Base-by-base conservation (phyloP, 2,113 vertebrate genomes). In the Cryptotis parvus region DNA sequence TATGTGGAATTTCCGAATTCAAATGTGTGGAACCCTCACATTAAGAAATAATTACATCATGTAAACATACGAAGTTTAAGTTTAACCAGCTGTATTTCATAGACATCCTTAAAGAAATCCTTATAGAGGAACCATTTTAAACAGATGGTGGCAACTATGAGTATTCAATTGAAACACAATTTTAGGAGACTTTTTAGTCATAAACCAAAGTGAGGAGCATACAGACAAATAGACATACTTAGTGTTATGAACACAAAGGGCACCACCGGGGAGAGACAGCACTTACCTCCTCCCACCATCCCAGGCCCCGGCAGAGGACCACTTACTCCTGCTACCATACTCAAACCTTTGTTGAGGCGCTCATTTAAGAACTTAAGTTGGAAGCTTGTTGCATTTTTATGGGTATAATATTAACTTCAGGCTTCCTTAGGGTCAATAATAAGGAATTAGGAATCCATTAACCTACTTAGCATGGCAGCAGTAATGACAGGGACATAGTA, bases 261-360 rank as follows among this genome's bases (percentile, higher is more conserved):
- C 45, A 16, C 2, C 10, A 10, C 11, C 3, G 14, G 31, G 6
- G 4, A 61, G 43, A 58, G 31, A 11, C 9, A 33, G 49, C 31
- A 93, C 89, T 92, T 72, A 82, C 75, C 69, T 91, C 72, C 29
- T 58, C 83, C 89, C 86, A 82, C 87, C 41, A 85, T 39, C 52
- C 87, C 20, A 74, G 29, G 8, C 24, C 31, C 72, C 33, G 27
- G 9, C 58, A 35, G n/a, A 86, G 70, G 45, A 10, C 70, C 69
- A 81, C 18, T 61, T 87, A 65, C n/a, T 81, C 49, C 35, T 86
- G 79, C 61, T 11, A 93, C 63, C 83, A 87, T 26, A 14, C 61
- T 73, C 65, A 80, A n/a, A 70, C 35, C 80, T 72, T 77, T 16
- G 29, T 11, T 61, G 65, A 84, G 22, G 29, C 72, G 14, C 6